A percentile compares a stretch with the other conserved stretches of the same genome.
These are phyloP conservation scores for Cyanoramphus novaezelandiae DNA, from an alignment of 2,113 vertebrate species.

Conservation along the genomic window DNA sequence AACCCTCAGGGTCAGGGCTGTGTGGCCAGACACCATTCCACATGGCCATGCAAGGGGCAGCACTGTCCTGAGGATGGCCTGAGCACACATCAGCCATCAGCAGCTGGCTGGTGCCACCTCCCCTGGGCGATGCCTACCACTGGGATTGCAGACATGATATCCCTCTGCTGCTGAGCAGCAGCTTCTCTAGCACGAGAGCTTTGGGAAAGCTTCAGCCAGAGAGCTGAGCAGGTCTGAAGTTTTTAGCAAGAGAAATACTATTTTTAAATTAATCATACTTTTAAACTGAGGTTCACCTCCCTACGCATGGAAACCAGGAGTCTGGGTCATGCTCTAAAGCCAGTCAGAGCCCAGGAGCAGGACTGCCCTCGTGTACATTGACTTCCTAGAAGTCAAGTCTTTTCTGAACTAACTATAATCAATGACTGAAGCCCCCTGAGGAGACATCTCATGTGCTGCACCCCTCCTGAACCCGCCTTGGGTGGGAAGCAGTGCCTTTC, in stretches of 20 bases:
- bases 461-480: not conserved
- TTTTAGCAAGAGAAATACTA: not conserved
- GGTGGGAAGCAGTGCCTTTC: not conserved
- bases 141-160: not conserved
- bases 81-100: fast-evolving
- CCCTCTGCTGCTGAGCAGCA: not conserved
- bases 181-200: not conserved
- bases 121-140: not conserved
- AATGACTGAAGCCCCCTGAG: not conserved
- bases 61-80: not conserved
- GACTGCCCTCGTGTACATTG: fast-evolving
- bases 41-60: not conserved
- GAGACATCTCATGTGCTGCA: not conserved
- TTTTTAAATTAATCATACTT: not conserved
- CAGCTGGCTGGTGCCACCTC: not conserved
- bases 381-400: not conserved
- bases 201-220: not conserved
- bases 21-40: not conserved
- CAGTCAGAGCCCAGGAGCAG: not conserved
- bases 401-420: not conserved
- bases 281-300: not conserved
- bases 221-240: not conserved
- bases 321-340: not conserved
- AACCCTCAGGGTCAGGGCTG: not conserved
- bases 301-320: not conserved